A percentile compares a stretch with the other conserved stretches of the same genome.
These are phyloP conservation scores for Amphiduros pacificus DNA, from an alignment of 2,888 invertebrate species.

Conservation along the genomic window DNA sequence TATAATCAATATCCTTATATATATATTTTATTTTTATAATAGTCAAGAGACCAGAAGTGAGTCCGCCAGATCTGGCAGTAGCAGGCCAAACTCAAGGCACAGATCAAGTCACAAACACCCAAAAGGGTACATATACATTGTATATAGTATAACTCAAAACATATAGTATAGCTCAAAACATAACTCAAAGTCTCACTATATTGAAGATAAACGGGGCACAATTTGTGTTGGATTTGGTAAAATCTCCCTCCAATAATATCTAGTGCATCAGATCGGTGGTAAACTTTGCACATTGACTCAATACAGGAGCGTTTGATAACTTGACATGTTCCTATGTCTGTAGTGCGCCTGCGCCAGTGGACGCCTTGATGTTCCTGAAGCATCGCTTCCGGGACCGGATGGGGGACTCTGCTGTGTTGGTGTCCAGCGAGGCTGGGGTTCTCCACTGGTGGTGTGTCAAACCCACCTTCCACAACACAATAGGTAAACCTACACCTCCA, in stretches of 20 bases:
- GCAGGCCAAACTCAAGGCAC: slow-evolving; percentile 55
- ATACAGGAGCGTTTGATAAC: background rate
- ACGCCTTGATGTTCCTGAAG: slow-evolving; percentile 53
- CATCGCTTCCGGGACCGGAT: slow-evolving; percentile 37
- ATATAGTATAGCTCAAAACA: too few relatives aligned
- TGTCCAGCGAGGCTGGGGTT: slow-evolving; percentile 57
- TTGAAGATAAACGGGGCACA: too few relatives aligned
- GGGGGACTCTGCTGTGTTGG: slow-evolving; percentile 47
- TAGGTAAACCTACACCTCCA: background rate
- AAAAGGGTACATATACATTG: slow-evolving; percentile 39
- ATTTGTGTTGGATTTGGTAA: too few relatives aligned
- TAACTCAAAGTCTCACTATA: too few relatives aligned
- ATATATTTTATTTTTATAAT: too few relatives aligned
- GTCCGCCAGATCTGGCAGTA: too few relatives aligned
- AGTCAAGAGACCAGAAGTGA: too few relatives aligned
- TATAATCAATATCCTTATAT: too few relatives aligned
- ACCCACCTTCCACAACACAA: background rate
- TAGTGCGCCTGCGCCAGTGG: slow-evolving; percentile 53
- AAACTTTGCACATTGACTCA: background rate
- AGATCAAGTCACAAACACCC: slow-evolving; percentile 43
- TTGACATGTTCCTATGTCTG: too few relatives aligned
- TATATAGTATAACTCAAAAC: background rate
- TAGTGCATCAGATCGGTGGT: background rate
- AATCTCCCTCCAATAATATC: background rate
- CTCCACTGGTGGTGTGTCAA: slow-evolving; percentile 50